Conservation (phyloP, 1,140 invertebrate species). For the Teleopsis dalmanni region DNA sequence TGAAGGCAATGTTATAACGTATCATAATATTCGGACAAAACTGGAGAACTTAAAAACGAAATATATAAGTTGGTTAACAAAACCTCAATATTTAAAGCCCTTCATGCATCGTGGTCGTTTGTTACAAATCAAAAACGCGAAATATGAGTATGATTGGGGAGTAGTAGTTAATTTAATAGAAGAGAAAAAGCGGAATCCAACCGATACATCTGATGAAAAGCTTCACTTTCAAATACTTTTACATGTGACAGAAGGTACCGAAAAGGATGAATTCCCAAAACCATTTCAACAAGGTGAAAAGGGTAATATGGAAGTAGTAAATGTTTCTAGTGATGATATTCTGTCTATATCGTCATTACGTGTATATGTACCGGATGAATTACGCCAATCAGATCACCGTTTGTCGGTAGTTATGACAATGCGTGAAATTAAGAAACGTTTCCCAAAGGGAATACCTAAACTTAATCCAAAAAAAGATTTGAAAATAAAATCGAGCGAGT, state of each 20-base stretch:
- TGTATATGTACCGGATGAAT: constrained; percentile 84
- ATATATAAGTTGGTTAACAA: constrained; percentile 71
- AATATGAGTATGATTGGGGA: constrained; percentile 91
- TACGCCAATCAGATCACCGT: constrained; percentile 74
- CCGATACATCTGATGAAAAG: constrained; percentile 52
- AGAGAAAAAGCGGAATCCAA: constrained; percentile 61
- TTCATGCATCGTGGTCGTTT: constrained; percentile 92
- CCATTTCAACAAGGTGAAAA: constrained; percentile 57
- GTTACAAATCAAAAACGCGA: constrained; percentile 81
- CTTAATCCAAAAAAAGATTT: constrained; percentile 94
- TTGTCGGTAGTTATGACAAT: constrained; percentile 81
- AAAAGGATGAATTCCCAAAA: constrained; percentile 54
- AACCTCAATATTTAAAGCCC: constrained; percentile 82
- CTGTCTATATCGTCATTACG: constrained; percentile 83
- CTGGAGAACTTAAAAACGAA: constrained; percentile 65
- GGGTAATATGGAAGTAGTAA: constrained; percentile 86
- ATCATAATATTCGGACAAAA: constrained; percentile 78
- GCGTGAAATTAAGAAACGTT: constrained; percentile 83
- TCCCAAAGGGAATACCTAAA: constrained; percentile 75
- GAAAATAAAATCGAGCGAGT: constrained; percentile 80
- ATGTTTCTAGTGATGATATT: constrained; percentile 74
- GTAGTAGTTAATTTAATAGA: constrained; percentile 90
- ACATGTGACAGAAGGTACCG: constrained; percentile 58
- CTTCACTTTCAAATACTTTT: constrained; percentile 60
- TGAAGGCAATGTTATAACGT: constrained; percentile 72